Conservation (phyloP, 2,113 vertebrate genomes). For the Fregata magnificens region DNA sequence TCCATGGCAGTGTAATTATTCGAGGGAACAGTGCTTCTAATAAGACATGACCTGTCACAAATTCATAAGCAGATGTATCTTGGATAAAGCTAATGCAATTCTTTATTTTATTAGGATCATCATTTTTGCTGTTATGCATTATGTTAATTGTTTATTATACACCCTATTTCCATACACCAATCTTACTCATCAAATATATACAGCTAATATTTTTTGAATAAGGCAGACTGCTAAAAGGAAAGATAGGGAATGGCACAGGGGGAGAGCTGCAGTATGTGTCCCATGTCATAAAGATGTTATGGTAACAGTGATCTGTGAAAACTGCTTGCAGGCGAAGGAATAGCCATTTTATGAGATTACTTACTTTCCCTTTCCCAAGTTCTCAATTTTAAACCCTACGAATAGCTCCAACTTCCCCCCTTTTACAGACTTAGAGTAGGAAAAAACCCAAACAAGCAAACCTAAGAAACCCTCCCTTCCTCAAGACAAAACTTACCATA, state of each 20-base stretch:
- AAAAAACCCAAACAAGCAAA: not conserved
- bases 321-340: not conserved
- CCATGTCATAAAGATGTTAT: not conserved
- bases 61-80: not conserved
- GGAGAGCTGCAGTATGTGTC: not conserved
- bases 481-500: conserved; percentile 82
- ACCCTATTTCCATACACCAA: not conserved
- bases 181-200: not conserved
- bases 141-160: not conserved
- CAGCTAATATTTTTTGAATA: not conserved
- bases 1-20: not conserved
- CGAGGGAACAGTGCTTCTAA: not conserved
- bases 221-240: not conserved
- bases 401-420: not conserved
- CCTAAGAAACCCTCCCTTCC: not conserved
- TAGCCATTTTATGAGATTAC: not conserved
- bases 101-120: not conserved
- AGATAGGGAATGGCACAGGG: not conserved
- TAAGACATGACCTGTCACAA: not conserved
- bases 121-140: not conserved
- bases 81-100: not conserved
- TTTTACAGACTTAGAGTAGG: not conserved
- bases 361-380: not conserved
- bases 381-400: not conserved
- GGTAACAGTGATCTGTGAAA: not conserved